phyloP scores from a whole-genome alignment of 2,113 vertebrate genomes.

The Gobiocypris rarus region DNA sequence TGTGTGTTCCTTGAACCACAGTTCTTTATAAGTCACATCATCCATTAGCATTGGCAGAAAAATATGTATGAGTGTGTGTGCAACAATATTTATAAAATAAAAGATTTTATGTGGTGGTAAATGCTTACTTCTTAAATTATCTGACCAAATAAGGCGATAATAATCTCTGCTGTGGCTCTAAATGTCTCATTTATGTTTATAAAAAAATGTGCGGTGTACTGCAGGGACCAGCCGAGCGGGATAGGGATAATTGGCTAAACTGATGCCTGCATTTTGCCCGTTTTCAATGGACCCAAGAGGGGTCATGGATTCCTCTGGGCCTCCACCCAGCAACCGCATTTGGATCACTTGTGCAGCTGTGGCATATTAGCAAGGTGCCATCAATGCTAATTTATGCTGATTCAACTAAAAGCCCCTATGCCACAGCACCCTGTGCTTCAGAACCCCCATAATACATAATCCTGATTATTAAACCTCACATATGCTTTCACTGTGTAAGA shows the following conservation, averaged over 20 bases:
- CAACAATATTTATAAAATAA: neutral
- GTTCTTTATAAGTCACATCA: neutral
- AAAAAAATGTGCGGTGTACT: neutral
- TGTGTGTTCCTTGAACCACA: neutral
- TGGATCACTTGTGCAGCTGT: slow-evolving; percentile 75
- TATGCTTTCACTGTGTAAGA: neutral
- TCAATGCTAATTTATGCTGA: slow-evolving; percentile 81
- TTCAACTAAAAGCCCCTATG: slow-evolving; percentile 75
- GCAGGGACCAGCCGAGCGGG: neutral
- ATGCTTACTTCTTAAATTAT: slow-evolving; percentile 54
- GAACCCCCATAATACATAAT: neutral
- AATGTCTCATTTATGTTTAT: slow-evolving; percentile 15
- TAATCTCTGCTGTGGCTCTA: neutral
- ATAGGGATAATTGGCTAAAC: slow-evolving; percentile 66
- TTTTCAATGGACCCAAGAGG: slow-evolving; percentile 70
- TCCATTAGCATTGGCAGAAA: neutral
- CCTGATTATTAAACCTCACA: neutral
- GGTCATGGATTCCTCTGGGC: slow-evolving; percentile 73
- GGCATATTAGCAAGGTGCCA: slow-evolving; percentile 78
- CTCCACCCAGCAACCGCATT: slow-evolving; percentile 68
- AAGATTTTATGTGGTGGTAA: slow-evolving; percentile 22
- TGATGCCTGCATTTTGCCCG: slow-evolving; percentile 61
- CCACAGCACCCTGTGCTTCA: slow-evolving; percentile 2
- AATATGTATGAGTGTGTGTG: slow-evolving; percentile 2
- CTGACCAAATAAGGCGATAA: slow-evolving; percentile 2